A percentile compares a stretch with the other conserved stretches of the same genome.
Evolutionary conservation across 2,797 vertebrate species (phyloP).

Genomic region (Smutsia temminckii): DNA sequence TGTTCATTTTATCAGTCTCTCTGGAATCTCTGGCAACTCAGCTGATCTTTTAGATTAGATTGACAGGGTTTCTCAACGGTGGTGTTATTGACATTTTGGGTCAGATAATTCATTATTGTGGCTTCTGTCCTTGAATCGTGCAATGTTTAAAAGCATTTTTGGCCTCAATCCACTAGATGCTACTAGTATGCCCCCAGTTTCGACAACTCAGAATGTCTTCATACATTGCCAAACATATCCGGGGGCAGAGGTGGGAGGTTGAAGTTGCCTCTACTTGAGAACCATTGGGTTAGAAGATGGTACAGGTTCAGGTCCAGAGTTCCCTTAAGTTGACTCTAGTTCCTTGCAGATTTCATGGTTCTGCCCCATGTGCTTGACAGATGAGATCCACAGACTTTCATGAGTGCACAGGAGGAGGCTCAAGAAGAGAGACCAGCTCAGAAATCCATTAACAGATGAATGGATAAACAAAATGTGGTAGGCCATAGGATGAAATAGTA

Average conservation of each 20-base stretch:
- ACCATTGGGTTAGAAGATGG: not conserved
- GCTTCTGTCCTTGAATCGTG: not conserved
- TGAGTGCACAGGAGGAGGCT: not conserved
- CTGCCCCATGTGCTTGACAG: not conserved
- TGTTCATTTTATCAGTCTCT: not conserved
- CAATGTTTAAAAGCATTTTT: constrained; percentile 24
- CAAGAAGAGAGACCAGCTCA: not conserved
- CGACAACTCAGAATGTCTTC: constrained; percentile 1
- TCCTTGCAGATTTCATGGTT: not conserved
- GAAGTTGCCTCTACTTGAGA: not conserved
- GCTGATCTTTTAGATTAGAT: not conserved
- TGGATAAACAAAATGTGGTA: constrained; percentile 14
- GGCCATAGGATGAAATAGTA: not conserved
- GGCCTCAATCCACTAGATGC: not conserved
- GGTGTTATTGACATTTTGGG: not conserved
- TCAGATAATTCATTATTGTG: constrained; percentile 32
- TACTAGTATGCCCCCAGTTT: not conserved
- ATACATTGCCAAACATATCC: not conserved
- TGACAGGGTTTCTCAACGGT: not conserved
- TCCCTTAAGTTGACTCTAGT: not conserved
- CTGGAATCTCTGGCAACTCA: constrained; percentile 25
- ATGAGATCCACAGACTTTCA: not conserved
- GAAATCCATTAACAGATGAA: constrained; percentile 3
- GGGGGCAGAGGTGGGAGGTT: not conserved
- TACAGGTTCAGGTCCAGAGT: not conserved